Conservation (phyloP, 2,888 invertebrate species). For the Dryomyza anilis region DNA sequence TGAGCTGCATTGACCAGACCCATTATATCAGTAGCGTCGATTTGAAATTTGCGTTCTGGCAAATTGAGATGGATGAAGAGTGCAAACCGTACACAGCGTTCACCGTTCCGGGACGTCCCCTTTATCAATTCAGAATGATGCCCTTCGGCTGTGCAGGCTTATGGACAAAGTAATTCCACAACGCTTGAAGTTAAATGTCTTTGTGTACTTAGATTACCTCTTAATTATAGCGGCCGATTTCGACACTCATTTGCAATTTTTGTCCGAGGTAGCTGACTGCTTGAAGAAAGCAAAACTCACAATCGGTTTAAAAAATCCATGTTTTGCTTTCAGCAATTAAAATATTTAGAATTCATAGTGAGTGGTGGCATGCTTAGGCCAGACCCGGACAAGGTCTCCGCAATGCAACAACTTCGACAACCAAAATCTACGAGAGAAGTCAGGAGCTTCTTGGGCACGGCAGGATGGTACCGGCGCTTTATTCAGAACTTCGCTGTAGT, state of each 20-base stretch:
- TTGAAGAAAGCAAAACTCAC: slow-evolving; percentile 25
- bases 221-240: slow-evolving; percentile 26
- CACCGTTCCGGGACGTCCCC: too few relatives aligned
- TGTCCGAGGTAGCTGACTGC: slow-evolving; percentile 5
- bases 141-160: slow-evolving; percentile 22
- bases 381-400: background rate
- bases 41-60: too few relatives aligned
- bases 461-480: slow-evolving; percentile 28
- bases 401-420: background rate
- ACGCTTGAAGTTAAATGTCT: slow-evolving; percentile 22
- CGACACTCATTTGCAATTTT: slow-evolving; percentile 8
- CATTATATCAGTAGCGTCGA: too few relatives aligned
- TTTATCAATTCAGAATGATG: slow-evolving; percentile 31
- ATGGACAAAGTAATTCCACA: slow-evolving; percentile 33
- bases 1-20: too few relatives aligned
- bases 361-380: background rate
- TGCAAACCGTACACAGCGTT: too few relatives aligned
- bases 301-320: slow-evolving; percentile 23
- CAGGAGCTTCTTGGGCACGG: background rate
- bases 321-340: too few relatives aligned
- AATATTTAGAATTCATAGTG: too few relatives aligned
- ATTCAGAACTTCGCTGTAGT: slow-evolving; percentile 15
- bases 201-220: slow-evolving; percentile 31
- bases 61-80: too few relatives aligned
- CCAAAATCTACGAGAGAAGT: slow-evolving; percentile 6